phyloP scores from a whole-genome alignment of 1,140 invertebrate genomes.

The Habropoda laboriosa region DNA sequence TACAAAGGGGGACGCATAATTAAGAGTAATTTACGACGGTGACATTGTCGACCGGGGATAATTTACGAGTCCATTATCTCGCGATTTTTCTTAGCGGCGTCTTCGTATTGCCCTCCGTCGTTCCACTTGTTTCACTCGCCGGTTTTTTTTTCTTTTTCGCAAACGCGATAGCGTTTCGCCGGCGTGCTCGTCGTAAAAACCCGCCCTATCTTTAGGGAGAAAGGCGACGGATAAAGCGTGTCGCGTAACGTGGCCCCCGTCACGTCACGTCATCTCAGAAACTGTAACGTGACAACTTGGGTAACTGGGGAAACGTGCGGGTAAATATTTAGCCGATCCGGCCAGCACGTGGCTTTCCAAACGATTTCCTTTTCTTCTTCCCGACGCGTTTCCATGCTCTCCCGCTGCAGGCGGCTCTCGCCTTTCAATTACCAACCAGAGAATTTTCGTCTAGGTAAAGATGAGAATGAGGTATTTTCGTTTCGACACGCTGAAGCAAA shows the following conservation, averaged over 20 bases:
- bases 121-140: not conserved
- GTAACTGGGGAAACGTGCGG: not conserved
- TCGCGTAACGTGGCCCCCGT: conserved; percentile 40
- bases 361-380: conserved; percentile 8
- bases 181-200: conserved; percentile 34
- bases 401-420: not conserved
- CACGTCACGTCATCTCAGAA: conserved; percentile 43
- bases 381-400: not conserved
- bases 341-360: not conserved
- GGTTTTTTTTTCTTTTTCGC: too few relatives aligned
- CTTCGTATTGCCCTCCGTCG: not conserved
- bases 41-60: conserved; percentile 61
- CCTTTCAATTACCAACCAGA: too few relatives aligned
- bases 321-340: conserved; percentile 56
- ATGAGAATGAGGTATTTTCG: too few relatives aligned
- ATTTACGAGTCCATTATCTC: conserved; percentile 74
- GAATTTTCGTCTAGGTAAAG: too few relatives aligned
- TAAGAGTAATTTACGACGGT: conserved; percentile 62
- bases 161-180: conserved; percentile 16
- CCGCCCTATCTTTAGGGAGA: conserved; percentile 1
- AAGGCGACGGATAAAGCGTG: conserved; percentile 15
- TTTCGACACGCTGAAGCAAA: too few relatives aligned
- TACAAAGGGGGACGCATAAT: conserved; percentile 16
- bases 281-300: conserved; percentile 37
- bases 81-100: conserved; percentile 60